phyloP scores from a whole-genome alignment of 2,113 vertebrate species.

The Corythaixoides concolor region DNA sequence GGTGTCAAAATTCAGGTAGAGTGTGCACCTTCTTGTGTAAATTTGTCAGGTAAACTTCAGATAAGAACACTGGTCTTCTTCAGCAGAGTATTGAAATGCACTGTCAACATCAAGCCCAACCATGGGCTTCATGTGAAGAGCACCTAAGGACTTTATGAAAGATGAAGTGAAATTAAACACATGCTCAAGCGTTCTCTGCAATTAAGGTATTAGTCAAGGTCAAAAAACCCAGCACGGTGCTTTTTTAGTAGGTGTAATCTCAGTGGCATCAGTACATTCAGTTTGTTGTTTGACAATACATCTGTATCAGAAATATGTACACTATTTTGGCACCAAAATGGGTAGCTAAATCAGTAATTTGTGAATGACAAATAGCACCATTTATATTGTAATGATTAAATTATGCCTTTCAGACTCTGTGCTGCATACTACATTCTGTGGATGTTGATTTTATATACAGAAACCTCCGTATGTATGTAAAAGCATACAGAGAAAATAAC shows the following conservation, averaged over 20 bases:
- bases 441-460: neutral
- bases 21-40: neutral
- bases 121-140: neutral
- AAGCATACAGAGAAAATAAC: neutral
- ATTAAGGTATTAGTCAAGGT: neutral
- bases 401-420: neutral
- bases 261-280: neutral
- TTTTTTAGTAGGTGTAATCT: neutral
- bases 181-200: neutral
- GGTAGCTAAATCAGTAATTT: neutral
- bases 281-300: neutral
- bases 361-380: neutral
- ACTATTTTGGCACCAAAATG: neutral
- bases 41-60: neutral
- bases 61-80: neutral
- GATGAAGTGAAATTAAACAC: neutral
- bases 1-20: neutral
- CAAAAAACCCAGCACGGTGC: fast-evolving
- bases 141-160: neutral
- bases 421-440: neutral
- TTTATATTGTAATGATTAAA: neutral
- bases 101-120: neutral
- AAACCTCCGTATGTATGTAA: neutral
- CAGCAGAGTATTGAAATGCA: neutral
- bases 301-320: neutral